Evolutionary conservation across 2,888 invertebrate genomes (phyloP), one percentile per base, ranked within the genome.

Genomic region (Thereva unica): DNA sequence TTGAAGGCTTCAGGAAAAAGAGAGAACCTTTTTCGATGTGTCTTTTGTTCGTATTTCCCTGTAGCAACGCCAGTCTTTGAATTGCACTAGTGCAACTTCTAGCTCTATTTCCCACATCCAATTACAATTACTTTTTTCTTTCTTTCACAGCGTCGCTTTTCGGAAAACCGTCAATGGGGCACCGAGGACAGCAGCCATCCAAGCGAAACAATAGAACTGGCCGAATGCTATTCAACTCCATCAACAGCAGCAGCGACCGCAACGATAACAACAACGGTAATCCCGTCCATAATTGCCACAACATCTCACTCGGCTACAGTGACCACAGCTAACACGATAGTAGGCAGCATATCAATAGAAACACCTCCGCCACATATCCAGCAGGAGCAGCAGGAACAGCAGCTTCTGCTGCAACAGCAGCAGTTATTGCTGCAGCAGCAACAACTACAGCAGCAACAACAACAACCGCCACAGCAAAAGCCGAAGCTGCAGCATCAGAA

Each of bases 331-430:
- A 79, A 77, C 69, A 73, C 76, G n/a, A 75, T 80, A 45, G 78
- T 79, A 66, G 79, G 79, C 56, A 80, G 79, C 72, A 80, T 79
- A 67, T 80, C 80, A 7, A 74, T 80, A 55, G 80, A 79, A 69
- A 76, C 79, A 41, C 80, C 80, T 6, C 80, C 80, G 4, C 75
- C 78, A 2, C 76, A 78, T 61, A 74, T 80, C 67, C 76, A 77
- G 68, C 77, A 78, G 49, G 78, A 66, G 42, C 71, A 44, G 71
- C 73, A 59, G 71, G 71, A 2, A 63, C 67, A 40, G 67, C 71
- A 72, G 67, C 72, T 8, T 38, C 53, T 38, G n/a, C 53, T 50
- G 50, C 50, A 41, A 10, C 45, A 57, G n/a, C 38, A 41, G 12
- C 52, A 23, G 10, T 34, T 7, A 34, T 34, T 4, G 4, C 40